Evolutionary conservation across 2,797 vertebrate genomes (phyloP).

Genomic region (Amblyraja radiata): DNA sequence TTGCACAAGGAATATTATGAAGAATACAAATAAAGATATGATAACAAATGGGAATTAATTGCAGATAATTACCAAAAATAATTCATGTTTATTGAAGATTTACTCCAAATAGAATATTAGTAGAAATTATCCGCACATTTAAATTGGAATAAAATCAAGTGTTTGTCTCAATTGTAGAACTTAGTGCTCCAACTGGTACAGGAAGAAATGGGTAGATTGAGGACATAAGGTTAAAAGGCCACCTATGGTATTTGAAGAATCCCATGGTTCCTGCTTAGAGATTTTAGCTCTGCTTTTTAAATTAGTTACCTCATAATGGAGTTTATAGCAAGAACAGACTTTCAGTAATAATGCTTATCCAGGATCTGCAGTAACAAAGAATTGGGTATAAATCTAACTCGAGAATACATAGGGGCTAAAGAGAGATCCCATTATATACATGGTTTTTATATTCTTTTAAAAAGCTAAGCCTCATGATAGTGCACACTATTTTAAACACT

Average conservation of each 20-base stretch:
- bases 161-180: not conserved
- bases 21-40: not conserved
- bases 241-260: conserved; percentile 23
- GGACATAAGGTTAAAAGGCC: conserved; percentile 17
- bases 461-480: conserved; percentile 27
- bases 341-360: not conserved
- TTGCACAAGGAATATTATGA: not conserved
- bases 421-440: conserved; percentile 4
- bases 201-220: not conserved
- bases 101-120: not conserved
- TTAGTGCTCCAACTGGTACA: not conserved
- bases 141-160: not conserved
- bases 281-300: not conserved
- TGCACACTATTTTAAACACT: conserved; percentile 32
- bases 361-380: not conserved
- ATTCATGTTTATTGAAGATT: not conserved
- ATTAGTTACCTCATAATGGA: not conserved
- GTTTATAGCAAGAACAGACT: not conserved
- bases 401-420: not conserved
- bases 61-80: not conserved
- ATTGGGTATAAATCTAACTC: not conserved
- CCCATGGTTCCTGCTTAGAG: not conserved
- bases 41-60: not conserved
- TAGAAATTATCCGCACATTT: not conserved
- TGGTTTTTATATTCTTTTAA: not conserved